Evolutionary conservation across 2,888 invertebrate genomes (phyloP), one percentile per base, ranked within the genome.

Genomic region (Brachycybe producta): DNA sequence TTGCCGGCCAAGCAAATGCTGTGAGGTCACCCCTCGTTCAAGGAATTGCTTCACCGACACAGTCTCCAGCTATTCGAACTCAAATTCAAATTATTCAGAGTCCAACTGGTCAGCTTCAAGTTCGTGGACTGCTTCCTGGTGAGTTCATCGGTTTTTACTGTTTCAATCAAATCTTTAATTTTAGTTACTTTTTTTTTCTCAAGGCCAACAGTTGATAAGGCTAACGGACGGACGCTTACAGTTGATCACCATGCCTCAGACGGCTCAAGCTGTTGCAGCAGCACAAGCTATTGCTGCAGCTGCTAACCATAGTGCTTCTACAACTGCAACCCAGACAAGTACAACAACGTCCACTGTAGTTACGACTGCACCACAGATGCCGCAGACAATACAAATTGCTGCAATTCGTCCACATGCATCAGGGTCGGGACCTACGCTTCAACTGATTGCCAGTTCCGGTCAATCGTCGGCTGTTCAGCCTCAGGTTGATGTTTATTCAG

Each of bases 171-270:
- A n/a, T n/a, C n/a, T n/a, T n/a, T n/a, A 19, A 11, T 11, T 23
- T 8, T 15, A 41, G 21, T 27, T 23, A 1, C 26, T 19, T 27
- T 2, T 2, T 5, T 35, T 32, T 19, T 5, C 27, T 46, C n/a
- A 11, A 69, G 68, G 67, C 51, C 94, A 94, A 64, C 91, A 92
- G 63, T 71, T 94, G 50, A 80, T 92, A 38, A 86, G 91, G 65
- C 82, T 90, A 76, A 83, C 91, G 0, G 92, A 94, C 66, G 94
- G 94, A 0, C 87, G 88, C 65, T 70, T 92, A 23, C 91, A 92
- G 64, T 80, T 92, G 17, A 73, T 84, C 30, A 80, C 64, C 3
- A 56, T 62, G 46, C 60, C 62, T 2, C 55, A 59, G 15, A 49
- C 49, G 5, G 52, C 60, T 2, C 54, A 58, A 3, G 56, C 58